Conservation (phyloP, 92 coral and sea anemone species). For the Phenganax stokvisi region DNA sequence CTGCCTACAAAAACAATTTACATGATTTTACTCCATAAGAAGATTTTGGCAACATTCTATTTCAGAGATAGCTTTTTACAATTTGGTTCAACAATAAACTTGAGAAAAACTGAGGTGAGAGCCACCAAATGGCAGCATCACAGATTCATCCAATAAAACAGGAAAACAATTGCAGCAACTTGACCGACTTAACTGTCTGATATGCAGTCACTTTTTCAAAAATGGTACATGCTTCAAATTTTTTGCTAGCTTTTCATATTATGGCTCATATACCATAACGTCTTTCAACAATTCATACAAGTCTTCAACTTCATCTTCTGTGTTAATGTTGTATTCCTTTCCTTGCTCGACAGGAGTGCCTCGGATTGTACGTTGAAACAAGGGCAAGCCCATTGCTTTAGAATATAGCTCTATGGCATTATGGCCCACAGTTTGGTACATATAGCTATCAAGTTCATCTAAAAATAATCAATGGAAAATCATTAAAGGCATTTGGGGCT, state of each 20-base stretch:
- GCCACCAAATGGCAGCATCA: too few species aligned
- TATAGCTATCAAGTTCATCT: conserved; percentile 96
- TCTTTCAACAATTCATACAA: conserved; percentile 66
- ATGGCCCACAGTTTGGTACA: conserved; percentile 97
- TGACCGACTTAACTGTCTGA: too few species aligned
- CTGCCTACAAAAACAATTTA: conserved; percentile 41
- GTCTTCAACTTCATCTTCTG: conserved; percentile 93
- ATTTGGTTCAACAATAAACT: too few species aligned
- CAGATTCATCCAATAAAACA: too few species aligned
- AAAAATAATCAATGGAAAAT: neutral
- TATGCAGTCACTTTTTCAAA: neutral
- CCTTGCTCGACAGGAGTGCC: conserved; percentile 79
- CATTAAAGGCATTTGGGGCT: neutral
- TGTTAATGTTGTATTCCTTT: conserved; percentile 54
- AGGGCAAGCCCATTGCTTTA: conserved; percentile 90
- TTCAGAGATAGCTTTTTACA: too few species aligned
- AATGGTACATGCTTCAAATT: neutral
- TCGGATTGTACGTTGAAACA: conserved; percentile 65
- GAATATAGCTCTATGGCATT: conserved; percentile 88
- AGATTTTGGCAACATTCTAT: too few species aligned
- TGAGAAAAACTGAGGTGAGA: too few species aligned
- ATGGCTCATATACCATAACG: conserved; percentile 53
- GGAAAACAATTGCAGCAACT: too few species aligned
- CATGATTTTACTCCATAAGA: neutral
- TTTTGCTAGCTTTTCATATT: too few species aligned